These are phyloP conservation scores for Beris morrisii DNA, from an alignment of 2,888 invertebrate genomes.

Conservation along the genomic window DNA sequence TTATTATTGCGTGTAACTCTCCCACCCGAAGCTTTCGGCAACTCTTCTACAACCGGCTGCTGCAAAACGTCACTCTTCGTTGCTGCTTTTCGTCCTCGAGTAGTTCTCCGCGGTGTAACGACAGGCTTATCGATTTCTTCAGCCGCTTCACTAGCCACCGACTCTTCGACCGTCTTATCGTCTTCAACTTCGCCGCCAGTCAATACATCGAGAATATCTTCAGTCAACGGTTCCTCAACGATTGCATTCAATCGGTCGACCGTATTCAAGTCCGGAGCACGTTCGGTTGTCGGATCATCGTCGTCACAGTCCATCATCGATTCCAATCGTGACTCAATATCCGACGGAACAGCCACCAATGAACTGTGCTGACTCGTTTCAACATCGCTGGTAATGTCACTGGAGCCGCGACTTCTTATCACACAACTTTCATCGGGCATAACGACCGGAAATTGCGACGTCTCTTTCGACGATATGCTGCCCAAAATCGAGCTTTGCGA, in stretches of 20 bases:
- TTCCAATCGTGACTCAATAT: conserved; percentile 53
- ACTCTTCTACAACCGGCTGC: not conserved
- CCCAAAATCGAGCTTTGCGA: conserved; percentile 56
- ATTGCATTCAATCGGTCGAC: conserved; percentile 21
- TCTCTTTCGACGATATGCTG: conserved; percentile 55
- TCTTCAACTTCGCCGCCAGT: conserved; percentile 42
- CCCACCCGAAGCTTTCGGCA: conserved; percentile 22
- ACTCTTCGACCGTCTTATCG: not conserved
- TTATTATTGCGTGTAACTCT: conserved; percentile 38
- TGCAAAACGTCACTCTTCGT: not conserved
- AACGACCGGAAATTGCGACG: conserved; percentile 42
- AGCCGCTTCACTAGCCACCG: not conserved
- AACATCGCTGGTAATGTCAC: conserved; percentile 55
- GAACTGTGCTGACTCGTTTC: conserved; percentile 57
- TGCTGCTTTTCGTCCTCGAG: conserved; percentile 1
- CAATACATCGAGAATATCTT: conserved; percentile 52
- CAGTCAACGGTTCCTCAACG: conserved; percentile 47
- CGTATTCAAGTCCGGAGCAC: conserved; percentile 38
- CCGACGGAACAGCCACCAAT: conserved; percentile 54
- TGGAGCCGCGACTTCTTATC: conserved; percentile 55
- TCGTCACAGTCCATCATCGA: conserved; percentile 52
- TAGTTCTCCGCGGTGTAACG: conserved; percentile 4
- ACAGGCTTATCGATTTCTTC: conserved; percentile 10
- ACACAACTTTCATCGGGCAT: conserved; percentile 54
- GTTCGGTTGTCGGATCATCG: conserved; percentile 39